Percentiles rank a stretch among this genome's conserved stretches.
Conservation (phyloP, 2,797 vertebrate genomes). For the Euthynnus affinis region DNA sequence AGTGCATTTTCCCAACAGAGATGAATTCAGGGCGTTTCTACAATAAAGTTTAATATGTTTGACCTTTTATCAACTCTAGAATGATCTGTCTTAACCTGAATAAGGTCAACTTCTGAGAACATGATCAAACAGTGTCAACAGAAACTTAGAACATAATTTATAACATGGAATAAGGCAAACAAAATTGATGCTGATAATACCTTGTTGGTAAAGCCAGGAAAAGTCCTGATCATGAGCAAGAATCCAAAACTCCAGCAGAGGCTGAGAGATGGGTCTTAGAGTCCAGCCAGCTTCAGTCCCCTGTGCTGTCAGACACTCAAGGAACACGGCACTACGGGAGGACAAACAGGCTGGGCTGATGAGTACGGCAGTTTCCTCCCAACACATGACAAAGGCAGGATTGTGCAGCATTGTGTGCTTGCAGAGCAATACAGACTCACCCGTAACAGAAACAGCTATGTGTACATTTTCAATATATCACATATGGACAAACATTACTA, state of each 20-base stretch:
- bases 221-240: constrained; percentile 5
- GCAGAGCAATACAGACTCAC: constrained; percentile 22
- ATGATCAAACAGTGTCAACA: neutral
- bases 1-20: constrained; percentile 22
- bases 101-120: neutral
- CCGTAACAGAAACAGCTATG: constrained; percentile 11
- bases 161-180: neutral
- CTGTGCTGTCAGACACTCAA: constrained; percentile 35
- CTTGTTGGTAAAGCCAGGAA: neutral
- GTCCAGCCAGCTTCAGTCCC: constrained; percentile 32
- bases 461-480: neutral
- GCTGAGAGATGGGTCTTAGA: constrained; percentile 17
- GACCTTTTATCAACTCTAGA: neutral
- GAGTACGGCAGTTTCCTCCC: constrained; percentile 49
- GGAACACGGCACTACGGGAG: constrained; percentile 27
- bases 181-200: neutral
- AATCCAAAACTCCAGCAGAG: constrained; percentile 15
- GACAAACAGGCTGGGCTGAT: constrained; percentile 42
- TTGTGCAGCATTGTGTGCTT: constrained; percentile 43
- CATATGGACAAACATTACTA: constrained; percentile 17
- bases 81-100: constrained; percentile 3
- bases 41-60: neutral
- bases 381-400: constrained; percentile 63
- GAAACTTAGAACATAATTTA: constrained; percentile 1
- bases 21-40: neutral